phyloP scores from a whole-genome alignment of 2,797 vertebrate genomes.

The Lutjanus campechanus region DNA sequence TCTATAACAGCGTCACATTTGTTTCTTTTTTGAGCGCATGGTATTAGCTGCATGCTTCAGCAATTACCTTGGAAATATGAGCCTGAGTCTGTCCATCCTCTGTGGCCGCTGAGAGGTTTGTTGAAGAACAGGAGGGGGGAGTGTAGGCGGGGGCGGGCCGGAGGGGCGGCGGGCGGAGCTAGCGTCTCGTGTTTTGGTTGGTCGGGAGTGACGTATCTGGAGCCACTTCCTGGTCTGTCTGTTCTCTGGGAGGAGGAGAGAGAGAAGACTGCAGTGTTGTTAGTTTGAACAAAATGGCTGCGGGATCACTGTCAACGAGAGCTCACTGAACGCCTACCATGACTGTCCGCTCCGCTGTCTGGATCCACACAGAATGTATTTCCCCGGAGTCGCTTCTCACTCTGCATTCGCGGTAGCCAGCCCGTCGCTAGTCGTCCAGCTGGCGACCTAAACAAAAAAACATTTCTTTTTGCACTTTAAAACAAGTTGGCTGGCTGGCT shows the following conservation, averaged over 20 bases:
- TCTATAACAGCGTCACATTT: constrained; percentile 32
- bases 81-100: constrained; percentile 41
- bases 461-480: constrained; percentile 86
- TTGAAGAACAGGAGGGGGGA: neutral
- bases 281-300: constrained; percentile 90
- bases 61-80: constrained; percentile 61
- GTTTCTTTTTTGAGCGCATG: constrained; percentile 38
- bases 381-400: constrained; percentile 79
- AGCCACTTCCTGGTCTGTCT: constrained; percentile 78
- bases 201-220: constrained; percentile 75
- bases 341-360: constrained; percentile 80
- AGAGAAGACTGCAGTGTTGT: constrained; percentile 80
- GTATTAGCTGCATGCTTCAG: constrained; percentile 54
- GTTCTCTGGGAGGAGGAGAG: constrained; percentile 77
- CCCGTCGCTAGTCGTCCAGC: constrained; percentile 72
- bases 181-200: constrained; percentile 60
- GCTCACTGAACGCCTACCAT: constrained; percentile 82
- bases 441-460: constrained; percentile 76
- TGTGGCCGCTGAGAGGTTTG: constrained; percentile 42
- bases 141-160: constrained; percentile 11
- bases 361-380: constrained; percentile 84
- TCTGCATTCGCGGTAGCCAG: constrained; percentile 76
- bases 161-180: constrained; percentile 60
- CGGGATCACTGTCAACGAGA: constrained; percentile 81
- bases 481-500: constrained; percentile 79